Evolutionary conservation across 2,797 vertebrate genomes (phyloP).

Genomic region (Sebastes hubbsi): DNA sequence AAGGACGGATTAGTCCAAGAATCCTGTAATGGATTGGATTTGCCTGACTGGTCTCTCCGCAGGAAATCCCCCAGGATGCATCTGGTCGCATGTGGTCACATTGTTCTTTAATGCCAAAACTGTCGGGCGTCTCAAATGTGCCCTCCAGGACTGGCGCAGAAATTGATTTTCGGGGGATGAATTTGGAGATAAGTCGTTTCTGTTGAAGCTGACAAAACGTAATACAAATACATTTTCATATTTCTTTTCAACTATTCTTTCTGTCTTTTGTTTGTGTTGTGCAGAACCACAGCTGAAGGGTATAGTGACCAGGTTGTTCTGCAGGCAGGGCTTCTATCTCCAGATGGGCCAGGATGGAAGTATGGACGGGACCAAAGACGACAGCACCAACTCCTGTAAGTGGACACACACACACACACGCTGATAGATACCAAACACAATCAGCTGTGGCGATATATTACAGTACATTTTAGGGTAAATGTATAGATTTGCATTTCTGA

Average conservation of each 20-base stretch:
- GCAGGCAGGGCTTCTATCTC: constrained; percentile 99
- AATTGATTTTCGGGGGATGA: constrained; percentile 13
- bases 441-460: not conserved
- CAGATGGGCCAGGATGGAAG: constrained; percentile 99
- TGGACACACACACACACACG: not conserved
- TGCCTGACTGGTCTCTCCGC: constrained; percentile 60
- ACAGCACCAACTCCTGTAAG: constrained; percentile 97
- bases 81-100: constrained; percentile 47
- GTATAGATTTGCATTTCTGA: not conserved
- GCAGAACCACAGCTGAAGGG: constrained; percentile 99
- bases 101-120: constrained; percentile 38
- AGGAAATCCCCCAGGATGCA: constrained; percentile 68
- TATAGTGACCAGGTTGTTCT: constrained; percentile 99
- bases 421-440: not conserved
- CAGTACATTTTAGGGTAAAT: not conserved
- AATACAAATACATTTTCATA: not conserved
- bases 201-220: not conserved
- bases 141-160: not conserved
- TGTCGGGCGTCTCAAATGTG: constrained; percentile 26
- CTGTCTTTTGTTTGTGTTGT: constrained; percentile 35
- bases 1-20: constrained; percentile 70
- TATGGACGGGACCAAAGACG: constrained; percentile 99
- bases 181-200: constrained; percentile 17
- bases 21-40: constrained; percentile 73
- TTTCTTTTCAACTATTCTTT: not conserved